phyloP scores from a whole-genome alignment of 2,797 vertebrate species.

The Masticophis lateralis region DNA sequence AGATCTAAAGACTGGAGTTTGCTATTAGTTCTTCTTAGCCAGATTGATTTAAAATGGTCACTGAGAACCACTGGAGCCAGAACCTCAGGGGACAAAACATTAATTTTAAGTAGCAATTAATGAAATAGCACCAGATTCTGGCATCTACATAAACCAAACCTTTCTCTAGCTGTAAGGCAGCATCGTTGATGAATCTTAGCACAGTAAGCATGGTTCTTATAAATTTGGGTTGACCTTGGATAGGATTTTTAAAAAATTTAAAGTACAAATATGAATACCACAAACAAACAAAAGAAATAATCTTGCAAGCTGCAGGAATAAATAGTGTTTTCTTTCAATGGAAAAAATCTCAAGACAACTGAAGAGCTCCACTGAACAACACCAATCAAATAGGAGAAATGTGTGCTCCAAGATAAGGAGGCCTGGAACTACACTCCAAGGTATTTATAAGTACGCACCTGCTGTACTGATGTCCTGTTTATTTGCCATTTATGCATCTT shows the following conservation, averaged over 20 bases:
- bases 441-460: neutral
- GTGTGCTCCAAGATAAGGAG: neutral
- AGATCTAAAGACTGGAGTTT: neutral
- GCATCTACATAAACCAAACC: neutral
- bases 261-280: neutral
- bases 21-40: neutral
- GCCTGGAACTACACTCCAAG: neutral
- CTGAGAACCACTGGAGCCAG: neutral
- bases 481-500: neutral
- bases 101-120: neutral
- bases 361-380: neutral
- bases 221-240: neutral
- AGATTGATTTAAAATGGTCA: neutral
- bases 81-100: neutral
- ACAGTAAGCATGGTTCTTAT: neutral
- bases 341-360: neutral
- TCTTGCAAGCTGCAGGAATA: neutral
- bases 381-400: neutral
- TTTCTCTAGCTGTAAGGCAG: neutral
- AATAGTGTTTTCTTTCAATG: neutral
- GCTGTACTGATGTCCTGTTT: neutral
- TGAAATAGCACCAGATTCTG: neutral
- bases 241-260: neutral
- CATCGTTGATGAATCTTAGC: neutral
- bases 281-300: neutral